Base-by-base conservation (phyloP, 2,113 vertebrate species). In the Xenopus borealis region DNA sequence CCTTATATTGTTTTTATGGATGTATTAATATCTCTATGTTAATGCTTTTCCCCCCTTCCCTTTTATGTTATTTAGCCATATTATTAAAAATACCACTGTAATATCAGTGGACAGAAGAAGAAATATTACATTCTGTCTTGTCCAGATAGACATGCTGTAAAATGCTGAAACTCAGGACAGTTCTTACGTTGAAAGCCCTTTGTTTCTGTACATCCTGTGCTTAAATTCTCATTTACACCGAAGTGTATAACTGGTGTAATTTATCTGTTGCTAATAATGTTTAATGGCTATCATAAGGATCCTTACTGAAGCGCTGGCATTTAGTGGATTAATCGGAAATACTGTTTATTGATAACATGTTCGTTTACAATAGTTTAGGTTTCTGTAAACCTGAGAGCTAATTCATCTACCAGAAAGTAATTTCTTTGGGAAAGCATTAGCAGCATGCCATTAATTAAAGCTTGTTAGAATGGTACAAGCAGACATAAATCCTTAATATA, bases 361-460 rank as follows among this genome's bases (percentile, higher is more conserved):
- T 86, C 79, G 72, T 83, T 86, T 82, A 75, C 66, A 89, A 82
- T 72, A 83, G 73, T 78, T 71, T 61, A 73, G 80, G 82, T 87
- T 91, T 88, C 82, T 81, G 18, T 86, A 86, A 88, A 87, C 87
- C 86, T 85, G 84, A 85, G 86, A 87, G 85, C 80, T 72, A 8
- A 88, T 91, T 91, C 87, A 78, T 90, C 83, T 88, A 81, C 70
- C 81, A 81, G 86, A 86, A 89, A 84, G 88, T 85, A 88, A 88
- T 91, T 90, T 92, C 86, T 91, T 86, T 84, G 85, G 81, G 85
- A 91, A 88, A 84, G 83, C 87, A 84, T 88, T 91, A 89, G 80
- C 85, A 83, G 86, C 85, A 86, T 82, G 78, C 89, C 88, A 87
- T 92, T 91, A 92, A 89, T 93, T 92, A 92, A 89, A 86, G 83